phyloP scores from a whole-genome alignment of 2,113 vertebrate genomes.

The Cyphomyrus discorhynchus region DNA sequence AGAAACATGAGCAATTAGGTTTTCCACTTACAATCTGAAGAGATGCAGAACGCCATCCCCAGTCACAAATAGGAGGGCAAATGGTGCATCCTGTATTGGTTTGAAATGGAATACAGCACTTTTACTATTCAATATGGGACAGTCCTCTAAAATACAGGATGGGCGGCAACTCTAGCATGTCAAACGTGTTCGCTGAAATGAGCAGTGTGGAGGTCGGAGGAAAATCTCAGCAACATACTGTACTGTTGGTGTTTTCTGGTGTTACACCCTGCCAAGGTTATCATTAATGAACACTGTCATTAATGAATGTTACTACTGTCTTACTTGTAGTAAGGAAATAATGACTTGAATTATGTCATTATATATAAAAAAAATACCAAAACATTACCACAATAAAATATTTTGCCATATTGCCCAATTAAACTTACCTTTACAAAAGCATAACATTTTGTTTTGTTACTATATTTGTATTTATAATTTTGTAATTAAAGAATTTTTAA shows the following conservation, averaged over 20 bases:
- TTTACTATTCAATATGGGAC: neutral
- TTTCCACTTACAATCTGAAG: neutral
- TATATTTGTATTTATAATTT: neutral
- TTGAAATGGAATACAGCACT: neutral
- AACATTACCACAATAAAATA: neutral
- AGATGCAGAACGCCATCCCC: neutral
- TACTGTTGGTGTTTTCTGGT: neutral
- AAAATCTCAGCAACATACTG: neutral
- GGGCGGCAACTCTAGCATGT: neutral
- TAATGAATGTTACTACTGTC: no score
- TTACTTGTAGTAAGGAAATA: neutral
- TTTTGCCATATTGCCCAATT: neutral
- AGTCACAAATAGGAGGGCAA: neutral
- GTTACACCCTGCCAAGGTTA: neutral
- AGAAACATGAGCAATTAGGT: no score
- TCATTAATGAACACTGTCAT: neutral
- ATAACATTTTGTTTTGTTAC: neutral
- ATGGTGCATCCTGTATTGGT: neutral
- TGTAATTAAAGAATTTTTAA: neutral
- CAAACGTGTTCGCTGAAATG: neutral
- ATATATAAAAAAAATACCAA: neutral
- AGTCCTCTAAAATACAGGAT: neutral
- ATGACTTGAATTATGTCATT: no score
- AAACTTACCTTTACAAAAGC: neutral
- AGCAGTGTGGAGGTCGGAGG: neutral